Evolutionary conservation across 2,113 vertebrate genomes (phyloP), one percentile per base, ranked within the genome.

Genomic region (Leiothrix lutea): DNA sequence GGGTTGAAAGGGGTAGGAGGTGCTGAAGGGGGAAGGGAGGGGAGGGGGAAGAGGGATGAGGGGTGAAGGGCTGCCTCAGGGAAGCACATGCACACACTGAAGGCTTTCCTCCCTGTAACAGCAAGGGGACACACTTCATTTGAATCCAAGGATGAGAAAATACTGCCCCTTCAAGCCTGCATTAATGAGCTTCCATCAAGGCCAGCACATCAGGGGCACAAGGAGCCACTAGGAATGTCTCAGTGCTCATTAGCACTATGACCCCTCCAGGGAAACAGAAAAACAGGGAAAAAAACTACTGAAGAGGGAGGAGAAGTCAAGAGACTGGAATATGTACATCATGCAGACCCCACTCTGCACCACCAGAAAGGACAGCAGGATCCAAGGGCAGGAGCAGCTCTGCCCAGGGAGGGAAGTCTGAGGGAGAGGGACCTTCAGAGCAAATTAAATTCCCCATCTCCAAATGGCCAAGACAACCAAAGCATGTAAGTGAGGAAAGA

Each of bases 391-490:
- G 14, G n/a, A 67, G 42, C 56, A 47, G 23, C 65, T 70, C 70
- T 93, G 50, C 80, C 38, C 62, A 64, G 90, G 75, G 93, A 93
- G 66, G 86, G 80, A 72, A 86, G n/a, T 81, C 90, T 86, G 91
- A 97, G 92, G 33, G 50, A 86, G n/a, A 70, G 26, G 94, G 33
- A 50, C 35, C 64, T 11, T 79, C 13, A 0, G 57, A 75, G 33
- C 70, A 96, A 94, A 97, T 95, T 81, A 72, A 94, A 94, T 65
- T 62, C 81, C 35, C 70, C 81, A 50, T 65, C 77, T 95, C 84
- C 94, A 78, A 71, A 91, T 29, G 24, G 67, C 61, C 23, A 62
- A 70, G 81, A 6, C n/a, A 66, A 91, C 53, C 60, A 75, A 86
- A 93, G 70, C 45, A 84, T 14, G 8, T 60, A n/a, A 74, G 69